A percentile compares a stretch with the other conserved stretches of the same genome.
These are phyloP conservation scores for Drosophila greeni DNA, from an alignment of 2,888 invertebrate genomes.

Conservation along the genomic window DNA sequence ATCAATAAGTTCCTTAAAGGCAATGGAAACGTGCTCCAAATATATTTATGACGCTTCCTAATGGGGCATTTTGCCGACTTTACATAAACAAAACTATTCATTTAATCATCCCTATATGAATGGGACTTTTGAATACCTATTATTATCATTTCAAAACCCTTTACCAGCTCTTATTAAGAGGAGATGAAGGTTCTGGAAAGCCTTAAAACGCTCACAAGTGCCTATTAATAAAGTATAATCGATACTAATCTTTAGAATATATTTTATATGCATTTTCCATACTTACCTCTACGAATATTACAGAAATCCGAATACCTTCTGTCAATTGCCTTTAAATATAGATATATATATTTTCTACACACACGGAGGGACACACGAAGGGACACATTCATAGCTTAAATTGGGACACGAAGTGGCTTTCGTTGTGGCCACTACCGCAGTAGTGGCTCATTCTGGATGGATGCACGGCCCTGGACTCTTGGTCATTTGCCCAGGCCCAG, in stretches of 20 bases:
- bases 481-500: conserved; percentile 81
- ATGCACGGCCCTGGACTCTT: conserved; percentile 17
- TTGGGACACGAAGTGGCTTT: conserved; percentile 34
- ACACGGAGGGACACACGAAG: conserved; percentile 5
- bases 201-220: background rate
- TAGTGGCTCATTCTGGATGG: conserved; percentile 5
- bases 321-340: conserved; percentile 11
- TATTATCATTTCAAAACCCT: background rate
- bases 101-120: background rate
- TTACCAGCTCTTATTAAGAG: background rate
- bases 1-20: background rate
- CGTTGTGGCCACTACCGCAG: conserved; percentile 38
- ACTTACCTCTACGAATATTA: background rate
- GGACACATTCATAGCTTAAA: conserved; percentile 3
- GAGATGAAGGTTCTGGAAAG: background rate
- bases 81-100: background rate
- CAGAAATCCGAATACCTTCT: background rate
- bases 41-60: too few relatives aligned
- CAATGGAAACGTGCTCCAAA: background rate
- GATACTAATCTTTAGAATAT: too few relatives aligned
- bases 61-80: background rate
- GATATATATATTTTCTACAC: conserved; percentile 23
- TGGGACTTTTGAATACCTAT: background rate
- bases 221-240: background rate
- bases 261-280: background rate